A percentile compares a stretch with the other conserved stretches of the same genome.
These are phyloP conservation scores for Ypsolopha scabrella DNA, from an alignment of 2,888 invertebrate genomes.

Conservation along the genomic window DNA sequence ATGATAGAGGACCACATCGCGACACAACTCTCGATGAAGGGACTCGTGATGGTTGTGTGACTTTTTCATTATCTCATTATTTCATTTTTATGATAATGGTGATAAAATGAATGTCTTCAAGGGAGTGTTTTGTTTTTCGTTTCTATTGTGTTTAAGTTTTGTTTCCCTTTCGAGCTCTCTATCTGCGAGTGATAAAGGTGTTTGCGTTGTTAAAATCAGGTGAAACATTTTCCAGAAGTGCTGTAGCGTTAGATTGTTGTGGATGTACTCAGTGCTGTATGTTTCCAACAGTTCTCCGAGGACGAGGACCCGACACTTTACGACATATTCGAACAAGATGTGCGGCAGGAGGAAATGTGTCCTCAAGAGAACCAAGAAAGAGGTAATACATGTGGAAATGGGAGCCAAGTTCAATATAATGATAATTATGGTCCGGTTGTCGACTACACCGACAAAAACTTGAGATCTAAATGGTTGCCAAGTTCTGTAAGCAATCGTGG, in stretches of 20 bases:
- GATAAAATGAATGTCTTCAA: neutral
- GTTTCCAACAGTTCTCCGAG: constrained; percentile 20
- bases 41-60: neutral
- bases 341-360: constrained; percentile 38
- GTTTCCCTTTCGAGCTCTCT: constrained; percentile 13
- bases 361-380: constrained; percentile 21
- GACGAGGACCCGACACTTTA: constrained; percentile 16
- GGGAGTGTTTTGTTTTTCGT: neutral
- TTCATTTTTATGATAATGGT: too few relatives aligned
- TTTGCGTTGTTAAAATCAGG: constrained; percentile 29
- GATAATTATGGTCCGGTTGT: too few relatives aligned
- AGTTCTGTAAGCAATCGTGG: too few relatives aligned
- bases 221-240: constrained; percentile 10
- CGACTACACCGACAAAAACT: too few relatives aligned
- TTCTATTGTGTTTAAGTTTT: constrained; percentile 6
- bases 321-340: constrained; percentile 23
- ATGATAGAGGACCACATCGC: too few relatives aligned
- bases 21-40: too few relatives aligned
- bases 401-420: too few relatives aligned
- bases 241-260: neutral
- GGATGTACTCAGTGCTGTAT: neutral
- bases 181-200: constrained; percentile 23
- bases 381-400: too few relatives aligned
- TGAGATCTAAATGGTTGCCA: too few relatives aligned
- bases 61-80: too few relatives aligned